Conservation (phyloP, 2,888 invertebrate species). For the Stenchaetothrips biformis region DNA sequence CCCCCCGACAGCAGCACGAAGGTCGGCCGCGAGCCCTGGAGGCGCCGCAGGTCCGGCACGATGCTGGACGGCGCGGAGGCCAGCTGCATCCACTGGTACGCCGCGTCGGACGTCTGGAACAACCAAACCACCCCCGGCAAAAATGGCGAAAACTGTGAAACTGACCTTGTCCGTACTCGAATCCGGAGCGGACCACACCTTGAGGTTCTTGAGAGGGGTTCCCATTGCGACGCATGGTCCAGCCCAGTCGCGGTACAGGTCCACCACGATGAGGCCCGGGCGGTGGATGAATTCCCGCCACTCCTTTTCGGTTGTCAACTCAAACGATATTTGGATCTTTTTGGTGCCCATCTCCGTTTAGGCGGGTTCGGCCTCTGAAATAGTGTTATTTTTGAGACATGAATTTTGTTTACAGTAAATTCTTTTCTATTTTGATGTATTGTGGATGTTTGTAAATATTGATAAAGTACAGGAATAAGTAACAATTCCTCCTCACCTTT, state of each 20-base stretch:
- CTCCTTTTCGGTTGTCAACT: not conserved
- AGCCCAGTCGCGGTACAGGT: constrained; percentile 8
- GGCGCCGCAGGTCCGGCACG: not conserved
- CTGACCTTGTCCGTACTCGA: no score
- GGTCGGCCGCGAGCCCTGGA: not conserved
- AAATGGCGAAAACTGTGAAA: no score
- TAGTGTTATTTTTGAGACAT: no score
- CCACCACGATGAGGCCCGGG: not conserved
- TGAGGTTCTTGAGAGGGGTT: not conserved
- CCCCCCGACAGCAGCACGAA: not conserved
- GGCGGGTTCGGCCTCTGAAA: no score
- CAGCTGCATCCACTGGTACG: not conserved
- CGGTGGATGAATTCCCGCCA: not conserved
- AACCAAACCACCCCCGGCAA: no score
- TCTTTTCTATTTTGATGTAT: no score
- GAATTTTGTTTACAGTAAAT: no score
- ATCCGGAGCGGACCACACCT: not conserved
- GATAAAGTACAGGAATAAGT: no score
- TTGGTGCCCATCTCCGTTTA: not conserved
- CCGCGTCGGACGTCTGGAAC: not conserved
- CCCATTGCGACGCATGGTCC: not conserved
- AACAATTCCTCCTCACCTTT: no score
- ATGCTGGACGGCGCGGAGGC: not conserved
- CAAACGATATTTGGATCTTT: not conserved
- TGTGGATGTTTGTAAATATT: no score